Conservation (phyloP, 2,797 vertebrate genomes). For the Clarias fuscus region DNA sequence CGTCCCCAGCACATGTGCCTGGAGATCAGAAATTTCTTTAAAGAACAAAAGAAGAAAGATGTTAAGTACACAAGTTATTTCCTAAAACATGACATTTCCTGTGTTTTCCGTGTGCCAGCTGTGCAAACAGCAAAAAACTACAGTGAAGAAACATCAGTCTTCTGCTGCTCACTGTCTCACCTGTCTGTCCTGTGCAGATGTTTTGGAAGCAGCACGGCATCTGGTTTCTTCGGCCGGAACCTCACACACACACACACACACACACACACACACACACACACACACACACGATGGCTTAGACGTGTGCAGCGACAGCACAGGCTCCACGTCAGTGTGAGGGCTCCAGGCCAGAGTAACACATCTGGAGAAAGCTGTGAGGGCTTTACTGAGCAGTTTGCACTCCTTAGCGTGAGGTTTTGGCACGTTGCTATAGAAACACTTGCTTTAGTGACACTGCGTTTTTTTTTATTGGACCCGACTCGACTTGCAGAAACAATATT, state of each 20-base stretch:
- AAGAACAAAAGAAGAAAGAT: background rate
- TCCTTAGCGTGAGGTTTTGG: background rate
- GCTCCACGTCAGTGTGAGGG: background rate
- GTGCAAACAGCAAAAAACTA: background rate
- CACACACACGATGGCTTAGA: background rate
- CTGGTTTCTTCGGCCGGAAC: background rate
- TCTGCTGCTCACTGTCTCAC: background rate
- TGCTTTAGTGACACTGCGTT: background rate
- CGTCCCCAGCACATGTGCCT: too few relatives aligned
- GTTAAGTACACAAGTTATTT: background rate
- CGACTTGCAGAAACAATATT: background rate
- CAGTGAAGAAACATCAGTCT: background rate
- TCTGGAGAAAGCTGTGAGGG: background rate
- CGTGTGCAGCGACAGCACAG: background rate
- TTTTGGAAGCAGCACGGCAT: background rate
- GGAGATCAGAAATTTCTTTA: background rate
- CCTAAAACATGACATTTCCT: background rate
- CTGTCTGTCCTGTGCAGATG: background rate
- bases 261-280: background rate
- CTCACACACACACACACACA: background rate
- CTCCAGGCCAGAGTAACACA: constrained; percentile 6
- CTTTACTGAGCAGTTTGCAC: background rate
- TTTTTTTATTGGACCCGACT: background rate
- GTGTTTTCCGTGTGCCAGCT: too few relatives aligned
- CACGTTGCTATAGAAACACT: background rate